phyloP scores from a whole-genome alignment of 2,888 invertebrate genomes.

The Lamproptera curius region DNA sequence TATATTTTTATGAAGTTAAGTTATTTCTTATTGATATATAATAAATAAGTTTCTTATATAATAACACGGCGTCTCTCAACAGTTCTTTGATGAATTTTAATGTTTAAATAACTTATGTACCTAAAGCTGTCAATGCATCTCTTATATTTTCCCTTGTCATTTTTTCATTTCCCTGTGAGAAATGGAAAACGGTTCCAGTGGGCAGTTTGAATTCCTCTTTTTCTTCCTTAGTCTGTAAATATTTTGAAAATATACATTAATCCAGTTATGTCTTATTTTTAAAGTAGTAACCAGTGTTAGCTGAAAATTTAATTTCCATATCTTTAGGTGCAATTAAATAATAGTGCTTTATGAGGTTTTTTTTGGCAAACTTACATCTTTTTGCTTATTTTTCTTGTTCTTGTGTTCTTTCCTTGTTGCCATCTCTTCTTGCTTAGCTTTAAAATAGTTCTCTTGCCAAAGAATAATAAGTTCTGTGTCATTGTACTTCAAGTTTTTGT shows the following conservation, averaged over 20 bases:
- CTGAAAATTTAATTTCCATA: neutral
- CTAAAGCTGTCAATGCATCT: constrained; percentile 80
- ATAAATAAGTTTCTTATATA: too few species aligned
- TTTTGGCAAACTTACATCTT: constrained; percentile 43
- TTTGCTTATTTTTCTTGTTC: constrained; percentile 73
- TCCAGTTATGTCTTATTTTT: too few species aligned
- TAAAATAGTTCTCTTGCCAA: constrained; percentile 84
- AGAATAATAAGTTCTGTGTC: constrained; percentile 81
- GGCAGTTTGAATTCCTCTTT: constrained; percentile 76
- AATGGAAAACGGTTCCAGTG: constrained; percentile 85
- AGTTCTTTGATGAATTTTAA: too few species aligned
- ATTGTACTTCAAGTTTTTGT: constrained; percentile 83
- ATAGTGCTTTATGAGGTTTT: too few species aligned
- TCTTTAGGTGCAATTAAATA: neutral
- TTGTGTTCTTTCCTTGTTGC: constrained; percentile 78
- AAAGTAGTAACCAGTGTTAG: too few species aligned
- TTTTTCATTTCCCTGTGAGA: constrained; percentile 80
- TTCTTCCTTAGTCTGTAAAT: constrained; percentile 31
- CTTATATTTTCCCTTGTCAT: constrained; percentile 86
- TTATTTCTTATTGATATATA: too few species aligned
- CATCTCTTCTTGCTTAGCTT: constrained; percentile 83
- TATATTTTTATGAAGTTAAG: too few species aligned
- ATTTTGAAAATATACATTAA: too few species aligned
- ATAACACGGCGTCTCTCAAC: too few species aligned
- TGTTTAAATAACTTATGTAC: constrained; percentile 29